Base-by-base conservation (phyloP, 2,797 vertebrate genomes). In the Uromys caudimaculatus region DNA sequence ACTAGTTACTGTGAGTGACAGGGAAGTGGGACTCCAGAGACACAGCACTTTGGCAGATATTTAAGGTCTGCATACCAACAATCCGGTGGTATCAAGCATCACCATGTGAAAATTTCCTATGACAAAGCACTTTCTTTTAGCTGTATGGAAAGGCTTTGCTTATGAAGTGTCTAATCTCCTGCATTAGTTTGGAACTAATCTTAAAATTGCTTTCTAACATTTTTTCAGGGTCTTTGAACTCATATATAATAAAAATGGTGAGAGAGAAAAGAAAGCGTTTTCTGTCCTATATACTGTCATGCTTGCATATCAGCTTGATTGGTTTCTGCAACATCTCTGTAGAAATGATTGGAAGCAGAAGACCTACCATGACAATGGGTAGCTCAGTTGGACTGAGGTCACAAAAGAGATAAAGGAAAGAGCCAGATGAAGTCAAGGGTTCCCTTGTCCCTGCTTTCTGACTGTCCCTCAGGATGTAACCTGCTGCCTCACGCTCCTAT, bases 71-170 rank as follows among this genome's bases (percentile, higher is more conserved):
- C 67, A 60, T 19, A 54, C n/a, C 21, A 64, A 75, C 86, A 62
- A n/a, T 14, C n/a, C 50, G 5, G 16, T 9, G 67, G 75, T 60
- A 23, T 75, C 29, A 75, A 32, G 32, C 0, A 2, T 69, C 41
- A 38, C 29, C 21, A 2, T 32, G 38, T 88, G 35, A 67, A 77
- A 88, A n/a, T 41, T 32, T 78, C 58, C 89, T 90, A 11, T 85
- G 35, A 50, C 73, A 78, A 77, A 90, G 69, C 38, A 14, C 50
- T 93, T 93, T 91, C 38, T 90, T 95, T 85, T 14, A 86, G 67
- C 60, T 76, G 4, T 52, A 54, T 38, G 50, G 62, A 24, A 76
- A 79, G 7, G 21, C 82, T 38, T 91, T 86, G 62, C 29, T 71
- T 77, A 3, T 83, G 62, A 82, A 95, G 85, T 16, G 47, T 77